Conservation (phyloP, 2,113 vertebrate genomes). For the Calyptommatus sinebrachiatus region DNA sequence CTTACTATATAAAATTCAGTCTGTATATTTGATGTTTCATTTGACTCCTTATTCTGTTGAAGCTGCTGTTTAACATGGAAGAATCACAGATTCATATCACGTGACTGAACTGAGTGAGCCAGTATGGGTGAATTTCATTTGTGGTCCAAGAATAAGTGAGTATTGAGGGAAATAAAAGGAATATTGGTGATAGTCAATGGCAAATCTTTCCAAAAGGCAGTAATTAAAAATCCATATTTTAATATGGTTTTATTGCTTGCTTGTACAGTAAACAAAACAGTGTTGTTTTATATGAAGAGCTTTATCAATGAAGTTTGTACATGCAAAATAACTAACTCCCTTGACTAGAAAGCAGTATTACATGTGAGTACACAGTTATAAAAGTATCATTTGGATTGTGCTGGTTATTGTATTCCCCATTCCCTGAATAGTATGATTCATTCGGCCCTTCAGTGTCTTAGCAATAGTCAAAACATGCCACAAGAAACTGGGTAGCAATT, state of each 20-base stretch:
- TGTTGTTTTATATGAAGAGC: constrained; percentile 72
- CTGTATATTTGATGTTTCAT: constrained; percentile 65
- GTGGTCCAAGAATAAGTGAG: constrained; percentile 59
- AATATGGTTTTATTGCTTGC: constrained; percentile 73
- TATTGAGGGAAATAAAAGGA: constrained; percentile 58
- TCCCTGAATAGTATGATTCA: constrained; percentile 70
- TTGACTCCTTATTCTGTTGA: constrained; percentile 71
- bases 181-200: constrained; percentile 65
- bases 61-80: constrained; percentile 77
- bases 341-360: constrained; percentile 77
- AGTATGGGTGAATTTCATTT: constrained; percentile 45
- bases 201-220: constrained; percentile 67
- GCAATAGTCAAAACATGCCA: constrained; percentile 78
- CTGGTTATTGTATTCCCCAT: constrained; percentile 73
- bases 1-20: constrained; percentile 68
- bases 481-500: constrained; percentile 74
- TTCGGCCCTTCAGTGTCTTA: constrained; percentile 77
- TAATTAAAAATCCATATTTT: constrained; percentile 71
- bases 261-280: constrained; percentile 73
- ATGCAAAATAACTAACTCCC: constrained; percentile 74
- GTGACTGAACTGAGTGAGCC: constrained; percentile 60
- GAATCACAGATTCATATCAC: constrained; percentile 64
- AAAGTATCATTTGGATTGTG: constrained; percentile 72
- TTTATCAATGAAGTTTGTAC: constrained; percentile 76
- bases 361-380: constrained; percentile 69